Percentiles rank a stretch among this genome's conserved stretches.
Evolutionary conservation across 2,888 invertebrate genomes (phyloP).

Genomic region (Lasioglossum leucozonium): DNA sequence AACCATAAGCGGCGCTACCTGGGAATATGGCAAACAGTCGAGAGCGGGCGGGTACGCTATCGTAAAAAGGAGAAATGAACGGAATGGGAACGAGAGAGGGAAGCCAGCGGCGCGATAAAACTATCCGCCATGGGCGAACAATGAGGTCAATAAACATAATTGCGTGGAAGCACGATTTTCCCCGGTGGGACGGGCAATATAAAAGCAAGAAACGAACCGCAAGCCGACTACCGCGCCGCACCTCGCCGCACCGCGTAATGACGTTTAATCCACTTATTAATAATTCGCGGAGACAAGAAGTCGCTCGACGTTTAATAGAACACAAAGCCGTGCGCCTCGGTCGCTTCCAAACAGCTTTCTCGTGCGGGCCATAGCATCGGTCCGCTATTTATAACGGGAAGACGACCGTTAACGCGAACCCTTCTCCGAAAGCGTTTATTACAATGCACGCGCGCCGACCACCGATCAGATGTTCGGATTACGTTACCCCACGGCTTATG

Average conservation of each 20-base stretch:
- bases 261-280: constrained; percentile 38
- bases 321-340: background rate
- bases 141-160: background rate
- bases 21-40: background rate
- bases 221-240: background rate
- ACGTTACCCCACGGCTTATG: too few relatives aligned
- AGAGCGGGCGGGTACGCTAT: background rate
- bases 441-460: too few relatives aligned
- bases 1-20: background rate
- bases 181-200: background rate
- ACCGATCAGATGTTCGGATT: too few relatives aligned
- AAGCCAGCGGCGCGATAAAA: background rate
- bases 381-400: background rate
- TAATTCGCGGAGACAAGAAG: constrained; percentile 34
- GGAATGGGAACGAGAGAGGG: background rate
- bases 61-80: background rate
- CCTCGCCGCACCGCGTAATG: background rate
- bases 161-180: background rate
- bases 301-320: constrained; percentile 24
- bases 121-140: background rate
- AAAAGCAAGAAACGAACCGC: constrained; percentile 12
- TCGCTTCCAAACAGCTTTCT: background rate
- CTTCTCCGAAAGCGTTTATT: too few relatives aligned
- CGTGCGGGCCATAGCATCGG: background rate
- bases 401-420: too few relatives aligned